Evolutionary conservation across 2,888 invertebrate species (phyloP).

Genomic region (Napeogenes inachia): DNA sequence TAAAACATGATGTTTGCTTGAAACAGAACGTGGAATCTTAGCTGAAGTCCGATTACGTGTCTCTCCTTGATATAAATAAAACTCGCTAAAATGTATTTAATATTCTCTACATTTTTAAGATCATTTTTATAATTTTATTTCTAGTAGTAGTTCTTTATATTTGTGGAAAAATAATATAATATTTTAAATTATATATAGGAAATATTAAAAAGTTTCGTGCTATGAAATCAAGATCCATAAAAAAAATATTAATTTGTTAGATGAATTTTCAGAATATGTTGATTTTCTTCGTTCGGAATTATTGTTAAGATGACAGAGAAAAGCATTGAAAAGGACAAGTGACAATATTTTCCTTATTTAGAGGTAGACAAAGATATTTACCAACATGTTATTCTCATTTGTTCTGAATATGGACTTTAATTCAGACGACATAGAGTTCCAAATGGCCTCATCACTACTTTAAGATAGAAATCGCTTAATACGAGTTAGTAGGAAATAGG

Average conservation of each 20-base stretch:
- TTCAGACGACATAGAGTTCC: slow-evolving; percentile 28
- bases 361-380: slow-evolving; percentile 39
- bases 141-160: no score
- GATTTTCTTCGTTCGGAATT: not conserved
- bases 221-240: no score
- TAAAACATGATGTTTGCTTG: slow-evolving; percentile 4
- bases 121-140: no score
- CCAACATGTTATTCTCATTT: slow-evolving; percentile 28
- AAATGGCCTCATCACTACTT: slow-evolving; percentile 26
- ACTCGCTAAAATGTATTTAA: no score
- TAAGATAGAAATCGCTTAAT: slow-evolving; percentile 36
- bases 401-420: slow-evolving; percentile 17
- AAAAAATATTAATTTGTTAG: not conserved
- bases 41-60: not conserved
- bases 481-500: slow-evolving; percentile 46
- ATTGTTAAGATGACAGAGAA: not conserved
- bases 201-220: no score
- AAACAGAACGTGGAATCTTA: not conserved
- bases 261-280: not conserved
- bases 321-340: slow-evolving; percentile 29
- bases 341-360: slow-evolving; percentile 55
- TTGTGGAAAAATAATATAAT: no score
- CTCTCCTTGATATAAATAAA: no score
- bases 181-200: no score
- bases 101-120: no score